phyloP scores from a whole-genome alignment of 2,797 vertebrate species.

The Spinibarbus caldwelli region DNA sequence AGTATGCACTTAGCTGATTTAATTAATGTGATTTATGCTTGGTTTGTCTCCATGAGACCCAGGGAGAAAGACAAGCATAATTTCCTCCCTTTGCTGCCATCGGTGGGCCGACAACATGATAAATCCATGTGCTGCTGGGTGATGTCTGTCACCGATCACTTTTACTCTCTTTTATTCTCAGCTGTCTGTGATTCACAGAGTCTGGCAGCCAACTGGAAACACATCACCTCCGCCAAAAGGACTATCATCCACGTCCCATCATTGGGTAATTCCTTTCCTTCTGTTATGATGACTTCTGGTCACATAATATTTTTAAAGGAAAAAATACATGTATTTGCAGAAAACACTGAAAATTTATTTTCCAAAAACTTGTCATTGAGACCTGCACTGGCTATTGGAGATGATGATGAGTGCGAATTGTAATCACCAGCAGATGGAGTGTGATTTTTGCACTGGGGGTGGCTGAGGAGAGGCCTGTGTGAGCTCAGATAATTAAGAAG shows the following conservation, averaged over 20 bases:
- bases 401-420: constrained; percentile 99
- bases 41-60: constrained; percentile 90
- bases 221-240: constrained; percentile 95
- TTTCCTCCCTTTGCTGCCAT: constrained; percentile 68
- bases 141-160: constrained; percentile 85
- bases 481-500: constrained; percentile 99
- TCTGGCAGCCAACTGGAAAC: constrained; percentile 99
- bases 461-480: constrained; percentile 98
- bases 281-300: constrained; percentile 50
- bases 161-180: constrained; percentile 76
- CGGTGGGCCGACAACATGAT: constrained; percentile 83
- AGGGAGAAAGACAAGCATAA: constrained; percentile 79
- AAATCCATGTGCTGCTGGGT: constrained; percentile 68
- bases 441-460: constrained; percentile 99
- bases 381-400: constrained; percentile 95
- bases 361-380: constrained; percentile 58
- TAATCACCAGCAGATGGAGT: constrained; percentile 99
- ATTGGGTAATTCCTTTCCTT: constrained; percentile 88
- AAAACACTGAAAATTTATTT: background rate
- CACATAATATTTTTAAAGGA: background rate
- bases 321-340: background rate
- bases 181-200: constrained; percentile 84
- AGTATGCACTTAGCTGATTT: constrained; percentile 97
- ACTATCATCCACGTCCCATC: constrained; percentile 99
- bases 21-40: constrained; percentile 99